phyloP scores from a whole-genome alignment of 2,113 vertebrate species.

The Chelonoidis abingdonii region DNA sequence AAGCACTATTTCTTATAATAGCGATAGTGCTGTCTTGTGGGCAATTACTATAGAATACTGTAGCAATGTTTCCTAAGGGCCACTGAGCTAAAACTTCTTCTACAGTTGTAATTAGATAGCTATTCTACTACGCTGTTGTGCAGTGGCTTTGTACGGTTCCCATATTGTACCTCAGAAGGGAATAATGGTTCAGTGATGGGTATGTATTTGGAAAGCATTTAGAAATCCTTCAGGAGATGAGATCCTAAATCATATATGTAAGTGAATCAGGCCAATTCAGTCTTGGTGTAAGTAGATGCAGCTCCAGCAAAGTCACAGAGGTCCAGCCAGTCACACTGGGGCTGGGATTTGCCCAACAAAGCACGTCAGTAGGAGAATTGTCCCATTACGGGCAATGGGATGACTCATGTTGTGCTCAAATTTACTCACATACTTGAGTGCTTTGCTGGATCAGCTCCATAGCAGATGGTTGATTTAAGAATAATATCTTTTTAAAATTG shows the following conservation, averaged over 20 bases:
- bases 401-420: not conserved
- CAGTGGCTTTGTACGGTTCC: not conserved
- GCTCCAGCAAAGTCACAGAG: not conserved
- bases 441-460: not conserved
- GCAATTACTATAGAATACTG: not conserved
- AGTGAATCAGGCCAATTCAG: rapidly evolving
- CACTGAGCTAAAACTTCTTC: not conserved
- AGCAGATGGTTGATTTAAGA: not conserved
- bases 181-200: rapidly evolving
- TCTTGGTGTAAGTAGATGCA: rapidly evolving
- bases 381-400: not conserved
- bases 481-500: rapidly evolving
- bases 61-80: not conserved
- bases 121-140: not conserved
- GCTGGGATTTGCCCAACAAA: rapidly evolving
- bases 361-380: rapidly evolving
- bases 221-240: rapidly evolving
- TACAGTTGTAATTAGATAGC: not conserved
- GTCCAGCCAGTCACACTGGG: rapidly evolving
- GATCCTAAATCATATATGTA: rapidly evolving
- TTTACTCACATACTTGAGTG: not conserved
- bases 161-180: not conserved
- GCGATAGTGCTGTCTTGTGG: not conserved
- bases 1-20: not conserved
- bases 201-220: not conserved